Conservation (phyloP, 2,113 vertebrate species). For the Phocoena phocoena region DNA sequence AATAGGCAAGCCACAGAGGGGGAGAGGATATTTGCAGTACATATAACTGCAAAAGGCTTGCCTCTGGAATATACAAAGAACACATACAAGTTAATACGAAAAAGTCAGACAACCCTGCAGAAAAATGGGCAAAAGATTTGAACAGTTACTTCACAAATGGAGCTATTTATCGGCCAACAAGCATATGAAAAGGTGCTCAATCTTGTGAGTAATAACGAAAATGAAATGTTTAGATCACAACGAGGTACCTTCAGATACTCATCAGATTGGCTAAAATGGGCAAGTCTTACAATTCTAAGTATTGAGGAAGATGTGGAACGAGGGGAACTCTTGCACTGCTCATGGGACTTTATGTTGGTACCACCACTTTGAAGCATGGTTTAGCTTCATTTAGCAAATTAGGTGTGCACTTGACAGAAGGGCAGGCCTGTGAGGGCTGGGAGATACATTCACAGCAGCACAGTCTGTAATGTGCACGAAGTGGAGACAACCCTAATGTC, state of each 20-base stretch:
- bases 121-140: background rate
- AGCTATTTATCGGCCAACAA: background rate
- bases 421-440: background rate
- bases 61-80: background rate
- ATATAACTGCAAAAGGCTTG: background rate
- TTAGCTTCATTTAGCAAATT: background rate
- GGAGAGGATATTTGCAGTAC: background rate
- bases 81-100: background rate
- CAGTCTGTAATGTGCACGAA: background rate
- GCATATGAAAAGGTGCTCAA: background rate
- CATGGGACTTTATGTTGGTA: background rate
- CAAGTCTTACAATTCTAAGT: background rate
- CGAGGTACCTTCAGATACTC: background rate
- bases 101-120: background rate
- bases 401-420: background rate
- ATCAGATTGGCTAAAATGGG: background rate
- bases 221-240: background rate
- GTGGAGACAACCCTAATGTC: background rate
- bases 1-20: background rate
- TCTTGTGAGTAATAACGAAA: background rate
- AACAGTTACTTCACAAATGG: constrained; percentile 14
- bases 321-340: background rate
- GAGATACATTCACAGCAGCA: background rate
- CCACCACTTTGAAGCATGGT: background rate
- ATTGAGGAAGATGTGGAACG: background rate